Percentiles rank a stretch among this genome's conserved stretches.
Conservation (phyloP, 2,797 vertebrate genomes). For the Tragelaphus oryx region DNA sequence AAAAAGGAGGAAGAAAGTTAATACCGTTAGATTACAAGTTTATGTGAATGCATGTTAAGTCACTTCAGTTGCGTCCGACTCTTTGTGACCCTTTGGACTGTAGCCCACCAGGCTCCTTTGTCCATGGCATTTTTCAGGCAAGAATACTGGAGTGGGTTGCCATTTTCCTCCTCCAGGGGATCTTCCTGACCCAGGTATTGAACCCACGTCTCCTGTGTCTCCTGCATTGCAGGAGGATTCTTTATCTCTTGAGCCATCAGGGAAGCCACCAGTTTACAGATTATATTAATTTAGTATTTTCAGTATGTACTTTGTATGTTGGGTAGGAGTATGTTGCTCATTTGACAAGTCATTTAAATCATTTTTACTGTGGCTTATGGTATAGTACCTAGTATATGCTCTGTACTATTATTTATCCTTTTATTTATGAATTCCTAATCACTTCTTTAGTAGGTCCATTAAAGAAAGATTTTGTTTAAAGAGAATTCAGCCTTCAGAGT, state of each 20-base stretch:
- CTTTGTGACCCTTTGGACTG: neutral
- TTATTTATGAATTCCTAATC: neutral
- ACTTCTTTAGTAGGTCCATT: neutral
- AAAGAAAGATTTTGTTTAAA: constrained; percentile 6
- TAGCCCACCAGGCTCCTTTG: neutral
- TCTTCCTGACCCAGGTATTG: neutral
- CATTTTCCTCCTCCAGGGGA: neutral
- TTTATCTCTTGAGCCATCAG: neutral
- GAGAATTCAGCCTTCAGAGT: neutral
- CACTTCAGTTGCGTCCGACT: neutral
- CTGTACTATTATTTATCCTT: neutral
- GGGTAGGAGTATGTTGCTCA: neutral
- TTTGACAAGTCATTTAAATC: neutral
- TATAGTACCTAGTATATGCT: neutral
- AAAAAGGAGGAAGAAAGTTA: neutral
- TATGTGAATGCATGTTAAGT: neutral
- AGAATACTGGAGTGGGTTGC: neutral
- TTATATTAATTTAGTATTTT: neutral
- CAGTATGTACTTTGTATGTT: neutral
- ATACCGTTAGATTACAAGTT: neutral
- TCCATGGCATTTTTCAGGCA: neutral
- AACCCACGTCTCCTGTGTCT: neutral
- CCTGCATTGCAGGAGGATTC: neutral
- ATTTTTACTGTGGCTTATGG: neutral
- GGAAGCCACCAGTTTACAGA: neutral